phyloP scores from a whole-genome alignment of 2,113 vertebrate genomes.

The Clarias magur region DNA sequence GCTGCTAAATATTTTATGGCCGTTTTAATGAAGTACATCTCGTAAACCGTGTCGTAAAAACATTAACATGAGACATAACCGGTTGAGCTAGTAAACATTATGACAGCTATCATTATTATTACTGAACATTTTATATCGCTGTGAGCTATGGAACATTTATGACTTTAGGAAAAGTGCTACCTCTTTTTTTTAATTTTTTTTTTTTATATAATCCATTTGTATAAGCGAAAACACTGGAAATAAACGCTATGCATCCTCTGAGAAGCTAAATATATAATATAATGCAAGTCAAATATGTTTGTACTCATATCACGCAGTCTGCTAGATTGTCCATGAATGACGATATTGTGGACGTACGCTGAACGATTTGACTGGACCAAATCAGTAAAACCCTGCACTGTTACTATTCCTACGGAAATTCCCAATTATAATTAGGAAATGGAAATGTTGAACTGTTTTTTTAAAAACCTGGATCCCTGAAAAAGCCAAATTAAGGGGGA shows the following conservation, averaged over 20 bases:
- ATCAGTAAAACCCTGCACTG: not conserved
- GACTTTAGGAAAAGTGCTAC: not conserved
- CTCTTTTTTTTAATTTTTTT: too few relatives aligned
- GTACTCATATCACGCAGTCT: not conserved
- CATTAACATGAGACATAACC: not conserved
- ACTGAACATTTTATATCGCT: not conserved
- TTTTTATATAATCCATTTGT: too few relatives aligned
- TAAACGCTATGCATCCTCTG: not conserved
- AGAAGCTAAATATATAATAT: not conserved
- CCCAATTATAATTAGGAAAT: not conserved
- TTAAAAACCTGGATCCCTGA: not conserved
- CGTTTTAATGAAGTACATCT: not conserved
- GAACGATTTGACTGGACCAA: not conserved
- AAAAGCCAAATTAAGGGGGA: not conserved
- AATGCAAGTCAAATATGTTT: not conserved
- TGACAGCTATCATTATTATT: not conserved
- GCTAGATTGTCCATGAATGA: not conserved
- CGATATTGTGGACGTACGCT: not conserved
- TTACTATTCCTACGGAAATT: not conserved
- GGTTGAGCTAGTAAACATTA: not conserved
- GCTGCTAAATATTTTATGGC: not conserved
- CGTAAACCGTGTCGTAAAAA: not conserved
- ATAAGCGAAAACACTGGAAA: not conserved
- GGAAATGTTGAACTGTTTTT: not conserved
- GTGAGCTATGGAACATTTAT: not conserved